phyloP scores from a whole-genome alignment of 2,888 invertebrate species.

The Hypercompe scribonia region DNA sequence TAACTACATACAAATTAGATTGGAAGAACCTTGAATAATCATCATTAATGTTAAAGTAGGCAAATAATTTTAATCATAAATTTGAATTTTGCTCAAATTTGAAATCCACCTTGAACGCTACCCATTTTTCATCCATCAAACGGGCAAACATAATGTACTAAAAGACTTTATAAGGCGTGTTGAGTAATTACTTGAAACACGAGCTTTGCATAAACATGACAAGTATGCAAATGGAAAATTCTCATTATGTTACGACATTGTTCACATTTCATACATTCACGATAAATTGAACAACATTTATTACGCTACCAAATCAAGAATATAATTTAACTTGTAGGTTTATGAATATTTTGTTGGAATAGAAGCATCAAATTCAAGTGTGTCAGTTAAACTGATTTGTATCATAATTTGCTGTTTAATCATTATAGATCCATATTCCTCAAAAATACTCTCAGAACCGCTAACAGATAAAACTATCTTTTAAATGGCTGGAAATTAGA shows the following conservation, averaged over 20 bases:
- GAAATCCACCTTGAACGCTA: neutral
- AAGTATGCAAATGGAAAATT: constrained; percentile 48
- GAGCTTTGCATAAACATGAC: constrained; percentile 32
- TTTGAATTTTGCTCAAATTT: neutral
- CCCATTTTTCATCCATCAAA: neutral
- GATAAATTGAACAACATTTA: constrained; percentile 33
- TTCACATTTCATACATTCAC: constrained; percentile 37
- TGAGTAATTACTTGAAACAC: constrained; percentile 46
- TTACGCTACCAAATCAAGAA: constrained; percentile 17
- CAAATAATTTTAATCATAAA: neutral
- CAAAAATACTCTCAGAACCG: constrained; percentile 1
- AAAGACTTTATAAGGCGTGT: neutral
- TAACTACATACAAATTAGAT: neutral
- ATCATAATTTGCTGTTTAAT: neutral
- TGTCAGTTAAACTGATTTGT: neutral
- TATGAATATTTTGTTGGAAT: constrained; percentile 6
- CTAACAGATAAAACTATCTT: neutral
- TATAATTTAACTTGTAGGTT: neutral
- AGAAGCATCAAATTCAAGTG: constrained; percentile 12
- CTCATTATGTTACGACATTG: constrained; percentile 39
- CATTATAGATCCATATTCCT: constrained; percentile 18
- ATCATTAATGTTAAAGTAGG: neutral
- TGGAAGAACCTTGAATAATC: neutral
- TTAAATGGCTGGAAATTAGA: neutral
- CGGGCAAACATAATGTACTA: neutral